Evolutionary conservation across 2,797 vertebrate species (phyloP).

Genomic region (Fistularia commersonii): DNA sequence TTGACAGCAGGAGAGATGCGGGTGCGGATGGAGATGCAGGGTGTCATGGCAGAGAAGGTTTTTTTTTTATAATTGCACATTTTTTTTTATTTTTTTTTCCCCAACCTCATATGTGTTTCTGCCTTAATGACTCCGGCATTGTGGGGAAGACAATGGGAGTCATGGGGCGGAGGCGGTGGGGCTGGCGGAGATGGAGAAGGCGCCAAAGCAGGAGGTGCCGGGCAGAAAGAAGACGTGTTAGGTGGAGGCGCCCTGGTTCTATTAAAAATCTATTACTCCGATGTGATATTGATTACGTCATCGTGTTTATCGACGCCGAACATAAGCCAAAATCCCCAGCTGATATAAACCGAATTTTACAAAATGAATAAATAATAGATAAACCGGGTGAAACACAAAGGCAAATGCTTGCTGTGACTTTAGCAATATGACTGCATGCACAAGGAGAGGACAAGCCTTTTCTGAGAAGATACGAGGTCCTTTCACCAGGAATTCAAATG

Average conservation of each 20-base stretch:
- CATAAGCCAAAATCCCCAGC: too few species aligned
- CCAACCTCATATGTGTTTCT: not conserved
- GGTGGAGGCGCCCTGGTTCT: not conserved
- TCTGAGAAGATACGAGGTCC: too few species aligned
- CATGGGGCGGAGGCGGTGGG: slow-evolving; percentile 1
- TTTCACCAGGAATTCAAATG: too few species aligned
- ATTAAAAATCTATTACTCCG: not conserved
- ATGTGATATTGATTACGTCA: too few species aligned
- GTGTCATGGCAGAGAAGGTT: not conserved
- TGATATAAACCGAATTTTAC: too few species aligned
- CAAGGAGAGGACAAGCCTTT: too few species aligned
- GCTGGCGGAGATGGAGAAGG: slow-evolving; percentile 12
- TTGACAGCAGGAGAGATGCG: slow-evolving; percentile 5
- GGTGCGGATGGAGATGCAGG: too few species aligned
- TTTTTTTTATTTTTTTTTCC: slow-evolving; percentile 7
- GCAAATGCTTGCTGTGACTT: too few species aligned
- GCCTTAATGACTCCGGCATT: not conserved
- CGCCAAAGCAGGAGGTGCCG: slow-evolving; percentile 16
- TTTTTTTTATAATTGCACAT: slow-evolving; percentile 3
- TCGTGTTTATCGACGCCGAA: too few species aligned
- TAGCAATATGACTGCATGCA: too few species aligned
- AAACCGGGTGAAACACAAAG: too few species aligned
- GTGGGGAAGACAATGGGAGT: not conserved
- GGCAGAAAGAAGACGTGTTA: not conserved
- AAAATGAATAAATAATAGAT: too few species aligned